Evolutionary conservation across 2,888 invertebrate species (phyloP).

Genomic region (Chydorus sphaericus): DNA sequence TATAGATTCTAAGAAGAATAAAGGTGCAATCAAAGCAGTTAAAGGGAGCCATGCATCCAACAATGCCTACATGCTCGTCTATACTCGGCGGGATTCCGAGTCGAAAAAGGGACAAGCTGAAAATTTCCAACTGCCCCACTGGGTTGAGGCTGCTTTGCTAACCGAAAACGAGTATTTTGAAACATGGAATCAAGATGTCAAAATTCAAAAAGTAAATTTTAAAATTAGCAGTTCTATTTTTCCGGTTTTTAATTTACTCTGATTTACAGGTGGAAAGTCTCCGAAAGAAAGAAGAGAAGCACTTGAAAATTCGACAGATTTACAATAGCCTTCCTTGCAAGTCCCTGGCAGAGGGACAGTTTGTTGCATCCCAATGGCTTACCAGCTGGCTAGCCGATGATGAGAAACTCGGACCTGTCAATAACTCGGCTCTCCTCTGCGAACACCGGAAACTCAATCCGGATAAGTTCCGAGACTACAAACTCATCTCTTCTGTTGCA

Average conservation of each 20-base stretch:
- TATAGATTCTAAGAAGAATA: conserved; percentile 3
- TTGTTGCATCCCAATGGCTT: conserved; percentile 38
- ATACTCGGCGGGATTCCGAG: conserved; percentile 28
- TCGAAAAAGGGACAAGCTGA: conserved; percentile 18
- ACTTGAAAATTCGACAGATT: background rate
- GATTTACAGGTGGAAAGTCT: conserved; percentile 1
- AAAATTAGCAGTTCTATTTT: background rate
- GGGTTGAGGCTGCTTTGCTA: conserved; percentile 25
- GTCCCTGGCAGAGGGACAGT: conserved; percentile 21
- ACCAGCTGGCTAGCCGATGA: conserved; percentile 33
- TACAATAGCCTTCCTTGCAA: background rate
- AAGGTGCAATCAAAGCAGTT: conserved; percentile 18
- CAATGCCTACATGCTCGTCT: conserved; percentile 48
- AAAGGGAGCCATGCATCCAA: conserved; percentile 36
- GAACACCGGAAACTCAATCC: conserved; percentile 34
- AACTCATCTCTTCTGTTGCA: conserved; percentile 30
- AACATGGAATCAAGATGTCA: conserved; percentile 27
- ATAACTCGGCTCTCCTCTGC: conserved; percentile 34
- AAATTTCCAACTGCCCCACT: conserved; percentile 21
- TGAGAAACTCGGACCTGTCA: conserved; percentile 29
- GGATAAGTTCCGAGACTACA: conserved; percentile 30
- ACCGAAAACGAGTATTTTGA: conserved; percentile 31
- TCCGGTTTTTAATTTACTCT: background rate
- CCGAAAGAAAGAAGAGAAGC: conserved; percentile 1
- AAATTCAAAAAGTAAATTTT: conserved; percentile 23